Evolutionary conservation across 2,888 invertebrate genomes (phyloP).

Genomic region (Endotricha flammealis): DNA sequence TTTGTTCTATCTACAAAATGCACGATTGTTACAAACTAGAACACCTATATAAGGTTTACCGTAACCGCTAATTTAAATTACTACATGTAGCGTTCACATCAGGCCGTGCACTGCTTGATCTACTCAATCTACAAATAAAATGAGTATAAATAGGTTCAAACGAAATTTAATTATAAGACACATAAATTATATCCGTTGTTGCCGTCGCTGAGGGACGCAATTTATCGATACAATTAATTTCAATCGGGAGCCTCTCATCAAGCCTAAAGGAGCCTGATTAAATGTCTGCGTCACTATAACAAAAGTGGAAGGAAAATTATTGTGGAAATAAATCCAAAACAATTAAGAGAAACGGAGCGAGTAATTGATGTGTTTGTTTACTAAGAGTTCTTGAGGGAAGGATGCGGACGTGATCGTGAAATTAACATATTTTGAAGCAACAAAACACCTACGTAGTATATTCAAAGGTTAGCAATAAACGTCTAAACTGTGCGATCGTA

Average conservation of each 20-base stretch:
- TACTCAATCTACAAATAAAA: no score
- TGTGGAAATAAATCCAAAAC: conserved; percentile 22
- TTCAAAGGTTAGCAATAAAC: conserved; percentile 3
- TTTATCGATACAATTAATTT: conserved; percentile 5
- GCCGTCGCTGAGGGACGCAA: background rate
- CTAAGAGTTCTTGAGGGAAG: conserved; percentile 9
- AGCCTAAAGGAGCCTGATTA: background rate
- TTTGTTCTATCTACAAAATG: no score
- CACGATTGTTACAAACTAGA: no score
- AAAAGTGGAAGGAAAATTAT: conserved; percentile 22
- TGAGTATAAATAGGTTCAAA: no score
- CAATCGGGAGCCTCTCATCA: conserved; percentile 1
- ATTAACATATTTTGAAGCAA: conserved; percentile 11
- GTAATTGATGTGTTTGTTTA: conserved; percentile 32
- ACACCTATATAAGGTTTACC: no score
- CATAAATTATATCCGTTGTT: background rate
- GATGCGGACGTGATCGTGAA: background rate
- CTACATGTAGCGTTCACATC: no score
- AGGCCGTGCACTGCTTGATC: no score
- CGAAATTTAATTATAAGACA: conserved; percentile 3
- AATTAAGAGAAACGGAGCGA: conserved; percentile 25
- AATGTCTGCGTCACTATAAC: conserved; percentile 8
- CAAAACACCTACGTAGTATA: conserved; percentile 5
- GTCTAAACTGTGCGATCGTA: background rate
- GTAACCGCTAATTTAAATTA: no score